These are phyloP conservation scores for Paedocypris micromegethes DNA, from an alignment of 2,797 vertebrate genomes.

Conservation along the genomic window DNA sequence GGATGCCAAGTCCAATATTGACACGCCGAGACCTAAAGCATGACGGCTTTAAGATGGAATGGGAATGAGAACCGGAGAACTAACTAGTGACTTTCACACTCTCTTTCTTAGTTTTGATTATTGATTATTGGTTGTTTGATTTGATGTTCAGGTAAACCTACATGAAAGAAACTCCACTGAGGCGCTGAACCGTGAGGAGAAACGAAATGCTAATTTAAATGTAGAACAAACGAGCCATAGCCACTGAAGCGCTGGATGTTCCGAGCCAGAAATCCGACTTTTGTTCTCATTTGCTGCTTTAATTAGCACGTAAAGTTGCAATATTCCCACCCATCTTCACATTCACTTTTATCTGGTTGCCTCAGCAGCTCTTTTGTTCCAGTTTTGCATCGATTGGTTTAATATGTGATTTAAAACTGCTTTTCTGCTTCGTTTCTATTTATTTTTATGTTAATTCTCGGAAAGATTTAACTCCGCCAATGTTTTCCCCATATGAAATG, in stretches of 20 bases:
- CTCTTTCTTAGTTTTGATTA: too few relatives aligned
- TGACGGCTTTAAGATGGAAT: constrained; percentile 2
- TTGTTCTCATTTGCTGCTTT: neutral
- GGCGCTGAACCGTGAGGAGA: constrained; percentile 1
- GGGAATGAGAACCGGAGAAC: neutral
- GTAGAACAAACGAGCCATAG: neutral
- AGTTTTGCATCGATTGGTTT: neutral
- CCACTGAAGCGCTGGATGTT: neutral
- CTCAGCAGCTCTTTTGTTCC: neutral
- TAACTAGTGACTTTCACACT: too few relatives aligned
- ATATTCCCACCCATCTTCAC: neutral
- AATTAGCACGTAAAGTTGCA: neutral
- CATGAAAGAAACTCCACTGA: too few relatives aligned
- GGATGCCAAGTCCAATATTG: constrained; percentile 7
- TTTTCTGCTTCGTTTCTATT: neutral
- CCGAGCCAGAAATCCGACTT: neutral
- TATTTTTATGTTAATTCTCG: too few relatives aligned
- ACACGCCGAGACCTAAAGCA: constrained; percentile 13
- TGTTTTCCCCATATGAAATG: too few relatives aligned
- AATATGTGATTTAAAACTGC: neutral
- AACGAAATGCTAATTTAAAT: constrained; percentile 5
- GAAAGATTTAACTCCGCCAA: too few relatives aligned
- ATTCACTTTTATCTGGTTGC: constrained; percentile 4
- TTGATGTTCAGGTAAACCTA: too few relatives aligned
- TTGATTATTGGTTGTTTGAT: too few relatives aligned